These are phyloP conservation scores for Enteromius fasciolatus DNA, from an alignment of 2,797 vertebrate species.

Conservation along the genomic window DNA sequence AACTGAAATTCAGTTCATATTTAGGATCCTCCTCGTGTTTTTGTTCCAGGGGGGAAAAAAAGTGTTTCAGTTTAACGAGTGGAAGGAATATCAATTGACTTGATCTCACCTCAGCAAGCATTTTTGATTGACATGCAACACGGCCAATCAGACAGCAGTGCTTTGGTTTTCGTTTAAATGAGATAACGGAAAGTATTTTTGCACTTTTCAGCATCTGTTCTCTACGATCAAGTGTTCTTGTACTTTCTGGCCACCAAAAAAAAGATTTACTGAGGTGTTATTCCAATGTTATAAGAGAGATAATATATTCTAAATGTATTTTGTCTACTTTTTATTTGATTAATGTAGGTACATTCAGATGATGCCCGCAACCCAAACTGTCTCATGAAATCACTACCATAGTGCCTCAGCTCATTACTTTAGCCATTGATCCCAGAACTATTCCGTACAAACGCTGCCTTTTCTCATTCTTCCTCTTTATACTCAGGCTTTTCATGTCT, in stretches of 20 bases:
- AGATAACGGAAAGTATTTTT: slow-evolving; percentile 15
- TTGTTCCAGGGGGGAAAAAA: neutral
- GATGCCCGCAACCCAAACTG: neutral
- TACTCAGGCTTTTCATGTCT: slow-evolving; percentile 30
- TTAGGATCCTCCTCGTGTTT: slow-evolving; percentile 33
- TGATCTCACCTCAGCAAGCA: neutral
- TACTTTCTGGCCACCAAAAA: slow-evolving; percentile 46
- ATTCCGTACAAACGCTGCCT: slow-evolving; percentile 21
- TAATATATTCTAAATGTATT: slow-evolving; percentile 55
- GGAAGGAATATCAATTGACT: slow-evolving; percentile 20
- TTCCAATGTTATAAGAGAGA: slow-evolving; percentile 31
- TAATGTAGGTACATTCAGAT: slow-evolving; percentile 1
- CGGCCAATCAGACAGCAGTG: slow-evolving; percentile 24
- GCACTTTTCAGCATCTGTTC: neutral
- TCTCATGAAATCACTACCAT: slow-evolving; percentile 33
- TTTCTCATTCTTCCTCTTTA: slow-evolving; percentile 30
- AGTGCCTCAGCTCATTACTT: slow-evolving; percentile 40
- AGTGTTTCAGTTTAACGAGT: slow-evolving; percentile 26
- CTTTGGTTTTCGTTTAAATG: neutral
- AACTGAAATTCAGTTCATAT: slow-evolving; percentile 48
- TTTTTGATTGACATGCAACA: slow-evolving; percentile 19
- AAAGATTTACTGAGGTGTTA: slow-evolving; percentile 7
- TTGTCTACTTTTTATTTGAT: slow-evolving; percentile 33
- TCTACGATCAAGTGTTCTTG: slow-evolving; percentile 19
- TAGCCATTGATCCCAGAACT: neutral